These are phyloP conservation scores for Tenodera sinensis DNA, from an alignment of 2,888 invertebrate genomes.

Conservation along the genomic window DNA sequence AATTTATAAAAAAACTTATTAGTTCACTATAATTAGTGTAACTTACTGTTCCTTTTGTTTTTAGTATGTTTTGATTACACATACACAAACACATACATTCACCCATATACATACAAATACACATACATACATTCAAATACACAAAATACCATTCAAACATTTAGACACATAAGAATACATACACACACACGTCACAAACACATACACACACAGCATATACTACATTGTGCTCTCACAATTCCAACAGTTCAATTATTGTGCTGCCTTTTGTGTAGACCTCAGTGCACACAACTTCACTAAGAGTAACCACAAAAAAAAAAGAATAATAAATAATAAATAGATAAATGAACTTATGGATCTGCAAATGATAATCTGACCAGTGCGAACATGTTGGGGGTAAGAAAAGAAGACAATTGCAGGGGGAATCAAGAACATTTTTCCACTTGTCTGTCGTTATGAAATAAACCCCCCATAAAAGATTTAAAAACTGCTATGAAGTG, in stretches of 20 bases:
- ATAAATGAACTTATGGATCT: slow-evolving; percentile 22
- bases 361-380: slow-evolving; percentile 30
- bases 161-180: not conserved
- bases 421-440: slow-evolving; percentile 27
- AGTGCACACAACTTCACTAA: slow-evolving; percentile 27
- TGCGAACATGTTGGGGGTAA: slow-evolving; percentile 18
- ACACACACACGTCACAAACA: not conserved
- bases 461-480: slow-evolving; percentile 28
- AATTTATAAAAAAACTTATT: not conserved
- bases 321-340: not conserved
- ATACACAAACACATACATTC: not conserved
- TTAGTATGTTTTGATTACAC: not conserved
- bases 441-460: slow-evolving; percentile 29
- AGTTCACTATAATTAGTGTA: not conserved
- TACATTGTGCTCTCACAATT: slow-evolving; percentile 26
- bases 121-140: not conserved
- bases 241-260: slow-evolving; percentile 32
- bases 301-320: slow-evolving; percentile 12
- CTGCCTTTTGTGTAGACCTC: slow-evolving; percentile 32
- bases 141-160: not conserved
- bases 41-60: not conserved
- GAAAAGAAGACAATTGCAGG: slow-evolving; percentile 4
- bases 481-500: slow-evolving; percentile 46
- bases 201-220: not conserved
- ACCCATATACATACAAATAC: not conserved